phyloP scores from a whole-genome alignment of 2,113 vertebrate species.

The Neogobius melanostomus region DNA sequence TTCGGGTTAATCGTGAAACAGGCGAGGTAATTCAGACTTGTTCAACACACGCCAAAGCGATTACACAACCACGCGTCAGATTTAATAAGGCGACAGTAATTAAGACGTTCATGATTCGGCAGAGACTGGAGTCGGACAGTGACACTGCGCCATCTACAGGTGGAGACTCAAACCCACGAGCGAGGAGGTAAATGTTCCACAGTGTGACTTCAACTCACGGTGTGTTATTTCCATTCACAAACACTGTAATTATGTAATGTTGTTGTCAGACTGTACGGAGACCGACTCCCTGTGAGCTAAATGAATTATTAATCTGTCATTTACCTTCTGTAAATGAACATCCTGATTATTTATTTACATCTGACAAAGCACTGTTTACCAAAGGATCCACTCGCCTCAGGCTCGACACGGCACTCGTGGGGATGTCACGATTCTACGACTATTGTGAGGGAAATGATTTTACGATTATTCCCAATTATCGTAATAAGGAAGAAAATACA shows the following conservation, averaged over 20 bases:
- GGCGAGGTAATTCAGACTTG: slow-evolving; percentile 26
- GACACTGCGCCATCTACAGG: slow-evolving; percentile 29
- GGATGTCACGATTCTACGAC: no score
- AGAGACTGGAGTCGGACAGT: slow-evolving; percentile 17
- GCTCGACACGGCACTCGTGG: slow-evolving; percentile 29
- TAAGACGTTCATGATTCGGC: slow-evolving; percentile 49
- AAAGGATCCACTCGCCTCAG: slow-evolving; percentile 36
- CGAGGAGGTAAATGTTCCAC: no score
- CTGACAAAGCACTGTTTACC: slow-evolving; percentile 21
- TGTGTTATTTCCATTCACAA: background rate
- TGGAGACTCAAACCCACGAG: no score
- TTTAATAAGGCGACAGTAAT: slow-evolving; percentile 51
- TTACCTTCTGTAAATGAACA: slow-evolving; percentile 42
- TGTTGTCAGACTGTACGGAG: no score
- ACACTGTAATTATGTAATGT: background rate
- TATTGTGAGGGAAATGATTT: no score
- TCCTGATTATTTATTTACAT: slow-evolving; percentile 46
- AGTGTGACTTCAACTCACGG: no score
- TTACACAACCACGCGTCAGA: slow-evolving; percentile 45
- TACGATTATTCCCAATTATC: no score
- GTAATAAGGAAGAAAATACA: no score
- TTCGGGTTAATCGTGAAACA: slow-evolving; percentile 39
- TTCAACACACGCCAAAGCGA: slow-evolving; percentile 54
- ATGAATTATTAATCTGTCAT: slow-evolving; percentile 49
- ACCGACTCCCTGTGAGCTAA: background rate